Conservation (phyloP, 37 sponge, comb jelly and placozoan species). For the Ephydatia muelleri region DNA sequence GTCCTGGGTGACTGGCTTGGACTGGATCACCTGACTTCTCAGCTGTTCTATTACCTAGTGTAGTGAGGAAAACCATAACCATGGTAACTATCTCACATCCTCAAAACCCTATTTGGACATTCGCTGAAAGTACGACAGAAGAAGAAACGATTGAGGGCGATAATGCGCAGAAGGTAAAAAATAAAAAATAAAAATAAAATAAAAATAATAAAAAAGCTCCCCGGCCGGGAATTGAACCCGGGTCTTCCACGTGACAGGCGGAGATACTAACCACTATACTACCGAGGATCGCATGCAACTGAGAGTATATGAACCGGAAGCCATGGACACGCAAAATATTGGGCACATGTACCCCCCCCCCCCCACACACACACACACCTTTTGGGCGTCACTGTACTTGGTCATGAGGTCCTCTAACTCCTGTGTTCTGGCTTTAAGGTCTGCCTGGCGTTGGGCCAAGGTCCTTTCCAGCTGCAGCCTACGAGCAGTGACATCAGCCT, state of each 20-base stretch:
- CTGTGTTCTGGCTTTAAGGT: constrained; percentile 54
- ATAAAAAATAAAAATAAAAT: neutral
- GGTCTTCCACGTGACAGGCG: constrained; percentile 1
- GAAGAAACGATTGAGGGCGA: no score
- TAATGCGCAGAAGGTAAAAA: no score
- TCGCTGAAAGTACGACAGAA: no score
- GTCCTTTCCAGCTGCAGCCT: constrained; percentile 66
- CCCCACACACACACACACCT: constrained; percentile 3
- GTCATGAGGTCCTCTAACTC: constrained; percentile 54
- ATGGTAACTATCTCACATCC: no score
- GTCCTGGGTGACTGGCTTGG: neutral
- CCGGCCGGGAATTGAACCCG: constrained; percentile 1
- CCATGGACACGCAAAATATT: neutral
- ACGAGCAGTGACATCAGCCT: constrained; percentile 69
- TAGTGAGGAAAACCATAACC: neutral
- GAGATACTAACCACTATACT: constrained; percentile 1
- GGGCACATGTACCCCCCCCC: neutral
- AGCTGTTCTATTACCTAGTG: neutral
- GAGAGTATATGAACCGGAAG: neutral
- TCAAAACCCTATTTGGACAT: no score
- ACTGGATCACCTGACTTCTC: neutral
- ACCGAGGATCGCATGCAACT: neutral
- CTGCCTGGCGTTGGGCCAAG: constrained; percentile 61
- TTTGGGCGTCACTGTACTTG: constrained; percentile 8
- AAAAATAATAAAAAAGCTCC: neutral